Conservation (phyloP, 2,797 vertebrate species). For the Danio aesculapii region DNA sequence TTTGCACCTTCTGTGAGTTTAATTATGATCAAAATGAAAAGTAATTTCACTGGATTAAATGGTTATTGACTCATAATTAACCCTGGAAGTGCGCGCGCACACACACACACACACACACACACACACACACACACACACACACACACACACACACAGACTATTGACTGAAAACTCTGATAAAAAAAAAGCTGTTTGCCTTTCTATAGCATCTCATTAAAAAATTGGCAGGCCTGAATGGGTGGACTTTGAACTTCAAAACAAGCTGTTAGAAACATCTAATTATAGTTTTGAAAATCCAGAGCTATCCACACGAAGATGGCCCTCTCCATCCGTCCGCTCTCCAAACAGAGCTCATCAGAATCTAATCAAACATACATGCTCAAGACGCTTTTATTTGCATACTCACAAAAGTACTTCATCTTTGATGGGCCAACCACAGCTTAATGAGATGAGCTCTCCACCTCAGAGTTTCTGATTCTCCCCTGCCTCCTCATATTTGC, state of each 20-base stretch:
- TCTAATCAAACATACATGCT: conserved; percentile 53
- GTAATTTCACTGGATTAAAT: conserved; percentile 51
- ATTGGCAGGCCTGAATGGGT: conserved; percentile 38
- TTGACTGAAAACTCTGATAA: conserved; percentile 15
- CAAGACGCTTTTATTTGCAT: conserved; percentile 57
- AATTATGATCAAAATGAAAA: conserved; percentile 40
- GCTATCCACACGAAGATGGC: conserved; percentile 21
- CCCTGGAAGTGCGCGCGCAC: conserved; percentile 27
- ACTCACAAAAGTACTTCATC: conserved; percentile 48
- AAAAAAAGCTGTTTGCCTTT: conserved; percentile 44
- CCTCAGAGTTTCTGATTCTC: conserved; percentile 41
- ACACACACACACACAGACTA: conserved; percentile 1
- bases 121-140: no score
- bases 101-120: no score
- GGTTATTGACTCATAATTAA: conserved; percentile 63
- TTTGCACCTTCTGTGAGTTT: conserved; percentile 25
- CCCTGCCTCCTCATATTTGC: conserved; percentile 51
- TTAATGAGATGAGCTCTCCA: conserved; percentile 54
- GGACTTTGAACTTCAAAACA: conserved; percentile 59
- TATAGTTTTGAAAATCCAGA: conserved; percentile 35
- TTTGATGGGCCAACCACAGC: conserved; percentile 49
- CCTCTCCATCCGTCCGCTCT: conserved; percentile 31
- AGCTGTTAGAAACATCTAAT: conserved; percentile 53
- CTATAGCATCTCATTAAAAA: conserved; percentile 58
- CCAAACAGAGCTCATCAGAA: conserved; percentile 46